phyloP scores from a whole-genome alignment of 2,113 vertebrate genomes.

The Accipiter virgatus region DNA sequence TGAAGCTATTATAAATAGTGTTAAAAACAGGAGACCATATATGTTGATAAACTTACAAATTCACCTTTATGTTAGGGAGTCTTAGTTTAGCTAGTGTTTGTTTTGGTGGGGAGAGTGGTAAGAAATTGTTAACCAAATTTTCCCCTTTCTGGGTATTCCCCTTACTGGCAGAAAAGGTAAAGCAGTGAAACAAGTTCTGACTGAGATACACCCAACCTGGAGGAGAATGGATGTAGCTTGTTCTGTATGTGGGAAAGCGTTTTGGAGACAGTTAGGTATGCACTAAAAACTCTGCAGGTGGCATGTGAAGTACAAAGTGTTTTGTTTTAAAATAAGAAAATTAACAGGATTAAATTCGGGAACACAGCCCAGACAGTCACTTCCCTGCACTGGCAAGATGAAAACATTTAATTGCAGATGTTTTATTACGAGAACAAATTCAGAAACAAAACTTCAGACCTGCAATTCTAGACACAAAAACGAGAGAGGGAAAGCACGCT shows the following conservation, averaged over 20 bases:
- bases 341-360: constrained; percentile 46
- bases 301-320: neutral
- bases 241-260: constrained; percentile 2
- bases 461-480: neutral
- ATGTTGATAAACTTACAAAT: neutral
- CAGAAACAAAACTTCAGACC: neutral
- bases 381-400: constrained; percentile 39
- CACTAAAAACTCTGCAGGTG: constrained; percentile 36
- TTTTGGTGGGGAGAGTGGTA: neutral
- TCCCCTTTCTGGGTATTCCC: constrained; percentile 7
- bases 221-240: neutral
- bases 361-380: neutral
- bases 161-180: constrained; percentile 3
- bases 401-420: constrained; percentile 42
- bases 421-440: constrained; percentile 27
- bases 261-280: neutral
- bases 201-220: neutral
- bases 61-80: neutral
- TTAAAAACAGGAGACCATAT: neutral
- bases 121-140: neutral
- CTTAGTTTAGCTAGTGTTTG: neutral
- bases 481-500: neutral
- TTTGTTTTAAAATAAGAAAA: constrained; percentile 56
- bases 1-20: neutral
- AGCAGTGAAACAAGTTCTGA: constrained; percentile 15